Percentiles rank a stretch among this genome's conserved stretches.
Conservation (phyloP, 2,113 vertebrate genomes). For the Peucedramus taeniatus region DNA sequence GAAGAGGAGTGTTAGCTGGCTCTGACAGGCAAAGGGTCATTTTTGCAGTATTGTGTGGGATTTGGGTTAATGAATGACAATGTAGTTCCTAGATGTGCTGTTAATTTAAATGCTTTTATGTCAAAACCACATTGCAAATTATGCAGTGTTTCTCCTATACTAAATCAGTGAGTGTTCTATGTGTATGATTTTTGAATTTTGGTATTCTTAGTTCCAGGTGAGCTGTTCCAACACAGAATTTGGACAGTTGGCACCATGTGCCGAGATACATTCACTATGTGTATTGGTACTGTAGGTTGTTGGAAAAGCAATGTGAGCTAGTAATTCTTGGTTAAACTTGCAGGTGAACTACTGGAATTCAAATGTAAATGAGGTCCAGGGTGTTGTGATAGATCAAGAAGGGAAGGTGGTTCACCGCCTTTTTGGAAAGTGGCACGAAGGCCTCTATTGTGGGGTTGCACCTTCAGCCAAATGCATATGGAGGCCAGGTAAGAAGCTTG, state of each 20-base stretch:
- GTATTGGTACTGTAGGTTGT: not conserved
- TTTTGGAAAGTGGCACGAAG: slow-evolving; percentile 98
- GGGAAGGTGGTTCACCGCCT: slow-evolving; percentile 94
- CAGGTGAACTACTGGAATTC: slow-evolving; percentile 99
- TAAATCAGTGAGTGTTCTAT: not conserved
- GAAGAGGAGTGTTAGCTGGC: not conserved
- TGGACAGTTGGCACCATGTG: not conserved
- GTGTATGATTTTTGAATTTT: not conserved
- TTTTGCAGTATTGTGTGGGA: not conserved
- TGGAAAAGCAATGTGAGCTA: not conserved
- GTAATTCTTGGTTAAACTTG: slow-evolving; percentile 1
- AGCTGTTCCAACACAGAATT: not conserved
- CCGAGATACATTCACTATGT: not conserved
- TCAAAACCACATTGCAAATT: not conserved
- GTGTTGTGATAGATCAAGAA: slow-evolving; percentile 95
- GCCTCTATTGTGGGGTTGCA: slow-evolving; percentile 91
- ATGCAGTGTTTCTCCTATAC: not conserved
- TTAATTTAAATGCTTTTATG: not conserved
- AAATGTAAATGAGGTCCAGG: slow-evolving; percentile 95
- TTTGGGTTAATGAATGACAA: not conserved
- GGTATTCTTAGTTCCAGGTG: not conserved
- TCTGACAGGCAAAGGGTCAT: not conserved
- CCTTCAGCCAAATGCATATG: slow-evolving; percentile 97
- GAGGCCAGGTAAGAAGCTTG: slow-evolving; percentile 85
- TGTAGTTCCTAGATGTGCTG: not conserved